Evolutionary conservation across 2,888 invertebrate species (phyloP), one percentile per base, ranked within the genome.

Genomic region (Habrosyne pyritoides): DNA sequence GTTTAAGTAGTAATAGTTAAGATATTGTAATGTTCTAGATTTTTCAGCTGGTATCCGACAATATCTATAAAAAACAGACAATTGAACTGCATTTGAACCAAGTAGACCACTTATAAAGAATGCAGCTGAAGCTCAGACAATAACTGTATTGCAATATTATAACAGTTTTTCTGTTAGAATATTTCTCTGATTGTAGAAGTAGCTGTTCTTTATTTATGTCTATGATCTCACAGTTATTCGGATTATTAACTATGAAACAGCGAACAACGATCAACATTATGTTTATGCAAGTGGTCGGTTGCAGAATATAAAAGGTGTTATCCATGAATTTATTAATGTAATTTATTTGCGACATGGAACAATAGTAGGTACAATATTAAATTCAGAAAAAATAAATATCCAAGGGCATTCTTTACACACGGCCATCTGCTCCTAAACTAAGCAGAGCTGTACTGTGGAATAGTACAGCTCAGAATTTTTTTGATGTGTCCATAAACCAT

Each of bases 71-170:
- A 12, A n/a, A 14, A 12, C 8, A 8, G 18, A 42, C 42, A 42
- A 42, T 42, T 18, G 42, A 18, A 42, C 42, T 18, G 42, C 42
- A 42, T 42, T 42, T 42, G 10, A n/a, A 33, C 18, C 18, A 42
- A 42, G 18, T 14, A 18, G 18, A 7, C 42, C 18, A 42, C 42
- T 42, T 50, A 24, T 18, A 50, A 28, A 50, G 18, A 50, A 50
- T 50, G 28, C 50, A 50, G 50, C 50, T 14, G 10, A 50, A 21
- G 18, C 18, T 30, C 50, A 50, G 28, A 28, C 28, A 50, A 30
- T 50, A 50, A 50, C 50, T 50, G 50, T 50, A 50, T 21, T 21
- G 48, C 18, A 50, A 50, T 50, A 50, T 50, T 50, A 50, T 30
- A 50, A 28, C 50, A 50, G 50, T 50, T 50, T 28, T 14, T 50